These are phyloP conservation scores for Heliocidaris tuberculata DNA, from an alignment of 35 echinoderm and acorn worm species.

Conservation along the genomic window DNA sequence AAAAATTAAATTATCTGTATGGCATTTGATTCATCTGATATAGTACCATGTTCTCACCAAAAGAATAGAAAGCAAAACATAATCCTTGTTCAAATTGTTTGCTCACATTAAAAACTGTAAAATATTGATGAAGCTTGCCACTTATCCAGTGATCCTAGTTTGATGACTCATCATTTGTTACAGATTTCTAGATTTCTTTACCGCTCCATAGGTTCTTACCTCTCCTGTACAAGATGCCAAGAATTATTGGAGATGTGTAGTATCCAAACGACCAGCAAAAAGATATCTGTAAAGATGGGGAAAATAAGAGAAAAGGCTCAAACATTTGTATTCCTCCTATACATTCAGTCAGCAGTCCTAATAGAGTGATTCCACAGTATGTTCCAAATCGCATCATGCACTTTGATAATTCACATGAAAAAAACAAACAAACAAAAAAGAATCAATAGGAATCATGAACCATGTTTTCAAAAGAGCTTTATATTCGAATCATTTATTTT, in stretches of 20 bases:
- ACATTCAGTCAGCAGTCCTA: too few species aligned
- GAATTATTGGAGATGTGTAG: slow-evolving; percentile 55
- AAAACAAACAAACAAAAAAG: neutral
- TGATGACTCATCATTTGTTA: too few species aligned
- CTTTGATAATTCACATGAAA: neutral
- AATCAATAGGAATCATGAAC: neutral
- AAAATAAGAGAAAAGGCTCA: neutral
- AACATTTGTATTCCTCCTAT: neutral
- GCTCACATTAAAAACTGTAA: too few species aligned
- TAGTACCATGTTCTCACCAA: too few species aligned
- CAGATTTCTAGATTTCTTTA: too few species aligned
- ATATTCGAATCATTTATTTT: neutral
- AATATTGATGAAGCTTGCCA: too few species aligned
- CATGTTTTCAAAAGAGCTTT: neutral
- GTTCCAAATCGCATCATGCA: neutral
- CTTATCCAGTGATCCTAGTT: too few species aligned
- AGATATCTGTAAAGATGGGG: slow-evolving; percentile 28
- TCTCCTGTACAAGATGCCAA: slow-evolving; percentile 47
- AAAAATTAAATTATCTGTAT: too few species aligned
- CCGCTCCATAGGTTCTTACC: neutral
- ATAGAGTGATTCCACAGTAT: neutral
- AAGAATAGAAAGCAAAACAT: too few species aligned
- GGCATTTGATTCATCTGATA: too few species aligned
- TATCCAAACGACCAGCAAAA: slow-evolving; percentile 67
- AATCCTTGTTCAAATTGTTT: too few species aligned